phyloP scores from a whole-genome alignment of 64 coral and sea anemone species.

The Stichodactyla mertensii region DNA sequence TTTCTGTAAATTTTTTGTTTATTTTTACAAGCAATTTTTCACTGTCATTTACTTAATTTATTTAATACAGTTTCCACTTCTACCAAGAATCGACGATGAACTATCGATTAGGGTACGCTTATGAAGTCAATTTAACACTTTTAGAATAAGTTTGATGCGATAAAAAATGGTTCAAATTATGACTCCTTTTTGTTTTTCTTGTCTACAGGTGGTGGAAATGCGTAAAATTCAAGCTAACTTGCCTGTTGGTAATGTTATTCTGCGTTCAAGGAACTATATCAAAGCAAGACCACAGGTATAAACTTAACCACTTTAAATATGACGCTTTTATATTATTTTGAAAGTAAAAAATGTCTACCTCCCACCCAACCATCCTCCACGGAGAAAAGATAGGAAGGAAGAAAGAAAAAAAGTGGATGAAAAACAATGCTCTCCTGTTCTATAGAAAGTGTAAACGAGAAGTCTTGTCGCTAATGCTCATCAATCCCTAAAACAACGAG shows the following conservation, averaged over 20 bases:
- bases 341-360: background rate
- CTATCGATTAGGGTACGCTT: conserved; percentile 68
- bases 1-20: background rate
- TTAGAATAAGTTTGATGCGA: too few species aligned
- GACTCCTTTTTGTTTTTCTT: background rate
- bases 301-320: background rate
- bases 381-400: too few species aligned
- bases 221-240: conserved; percentile 91
- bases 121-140: background rate
- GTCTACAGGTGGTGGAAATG: conserved; percentile 81
- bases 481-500: background rate
- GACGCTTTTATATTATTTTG: background rate
- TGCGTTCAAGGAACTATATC: conserved; percentile 87
- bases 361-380: background rate
- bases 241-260: conserved; percentile 61
- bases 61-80: conserved; percentile 62
- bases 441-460: too few species aligned
- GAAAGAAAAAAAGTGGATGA: too few species aligned
- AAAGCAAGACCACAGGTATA: conserved; percentile 77
- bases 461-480: too few species aligned
- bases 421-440: too few species aligned
- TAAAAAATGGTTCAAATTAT: background rate
- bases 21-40: background rate
- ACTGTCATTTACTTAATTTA: background rate
- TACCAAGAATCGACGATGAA: conserved; percentile 70